Conservation (phyloP, 2,888 invertebrate species). For the Perithous albicinctus region DNA sequence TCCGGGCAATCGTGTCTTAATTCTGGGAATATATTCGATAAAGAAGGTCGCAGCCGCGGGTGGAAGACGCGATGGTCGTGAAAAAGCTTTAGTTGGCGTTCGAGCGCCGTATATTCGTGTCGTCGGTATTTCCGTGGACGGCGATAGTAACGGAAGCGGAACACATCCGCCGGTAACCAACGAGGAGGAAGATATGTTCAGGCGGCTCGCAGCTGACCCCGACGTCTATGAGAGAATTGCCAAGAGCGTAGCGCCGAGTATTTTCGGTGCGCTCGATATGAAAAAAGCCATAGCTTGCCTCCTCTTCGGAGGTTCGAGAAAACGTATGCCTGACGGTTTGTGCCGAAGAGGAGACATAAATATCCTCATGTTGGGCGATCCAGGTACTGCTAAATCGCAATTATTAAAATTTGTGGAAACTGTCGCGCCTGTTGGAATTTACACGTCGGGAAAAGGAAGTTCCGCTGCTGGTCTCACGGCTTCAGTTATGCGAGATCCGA, state of each 20-base stretch:
- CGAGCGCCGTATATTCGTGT: constrained; percentile 97
- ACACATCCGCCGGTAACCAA: constrained; percentile 85
- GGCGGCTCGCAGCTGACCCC: constrained; percentile 92
- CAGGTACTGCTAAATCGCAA: constrained; percentile 99
- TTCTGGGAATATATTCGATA: constrained; percentile 98
- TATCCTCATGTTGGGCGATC: constrained; percentile 97
- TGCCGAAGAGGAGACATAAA: constrained; percentile 99
- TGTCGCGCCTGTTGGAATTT: constrained; percentile 97
- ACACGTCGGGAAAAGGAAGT: constrained; percentile 99
- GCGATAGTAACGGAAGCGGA: constrained; percentile 90
- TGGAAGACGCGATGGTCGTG: constrained; percentile 89
- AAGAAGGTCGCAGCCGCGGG: constrained; percentile 91
- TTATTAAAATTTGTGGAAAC: constrained; percentile 98
- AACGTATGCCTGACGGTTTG: constrained; percentile 97
- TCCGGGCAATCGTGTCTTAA: constrained; percentile 97
- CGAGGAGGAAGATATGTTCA: constrained; percentile 93
- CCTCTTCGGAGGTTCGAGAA: constrained; percentile 96
- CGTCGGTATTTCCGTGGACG: constrained; percentile 95
- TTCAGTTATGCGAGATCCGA: constrained; percentile 97
- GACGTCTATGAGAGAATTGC: constrained; percentile 96
- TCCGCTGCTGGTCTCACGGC: constrained; percentile 99
- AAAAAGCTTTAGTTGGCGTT: constrained; percentile 95
- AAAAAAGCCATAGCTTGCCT: constrained; percentile 98
- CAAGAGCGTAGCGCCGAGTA: constrained; percentile 97
- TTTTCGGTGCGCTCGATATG: constrained; percentile 96